Evolutionary conservation across 2,888 invertebrate genomes (phyloP).

Genomic region (Eristalis pertinax): DNA sequence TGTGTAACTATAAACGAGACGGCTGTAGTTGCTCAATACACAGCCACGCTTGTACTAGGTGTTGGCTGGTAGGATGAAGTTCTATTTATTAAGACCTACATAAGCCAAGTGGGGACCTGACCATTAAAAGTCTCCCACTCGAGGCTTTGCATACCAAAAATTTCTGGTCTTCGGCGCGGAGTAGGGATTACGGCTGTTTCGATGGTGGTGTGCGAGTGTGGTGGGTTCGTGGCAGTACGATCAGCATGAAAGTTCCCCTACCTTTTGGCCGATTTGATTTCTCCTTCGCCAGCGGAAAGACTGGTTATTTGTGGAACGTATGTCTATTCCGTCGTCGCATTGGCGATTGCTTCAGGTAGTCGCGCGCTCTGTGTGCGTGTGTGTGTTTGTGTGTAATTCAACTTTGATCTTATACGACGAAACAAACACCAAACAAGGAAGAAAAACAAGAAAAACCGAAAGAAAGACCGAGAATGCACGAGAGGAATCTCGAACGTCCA

Average conservation of each 20-base stretch:
- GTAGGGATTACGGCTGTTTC: constrained; percentile 46
- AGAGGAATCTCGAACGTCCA: constrained; percentile 37
- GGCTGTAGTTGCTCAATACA: constrained; percentile 80
- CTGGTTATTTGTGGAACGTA: constrained; percentile 49
- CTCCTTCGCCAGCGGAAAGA: constrained; percentile 19
- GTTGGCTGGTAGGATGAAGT: constrained; percentile 81
- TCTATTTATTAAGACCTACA: constrained; percentile 82
- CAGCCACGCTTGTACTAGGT: constrained; percentile 82
- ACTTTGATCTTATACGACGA: constrained; percentile 58
- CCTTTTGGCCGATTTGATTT: constrained; percentile 27
- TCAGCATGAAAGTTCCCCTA: constrained; percentile 35
- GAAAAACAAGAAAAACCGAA: constrained; percentile 20
- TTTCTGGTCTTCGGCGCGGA: constrained; percentile 30
- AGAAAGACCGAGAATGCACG: constrained; percentile 43
- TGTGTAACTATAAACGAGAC: constrained; percentile 72
- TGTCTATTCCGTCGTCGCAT: constrained; percentile 39
- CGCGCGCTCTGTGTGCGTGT: not conserved
- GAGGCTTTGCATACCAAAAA: constrained; percentile 49
- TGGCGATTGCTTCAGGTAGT: no score
- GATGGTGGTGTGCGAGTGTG: constrained; percentile 17
- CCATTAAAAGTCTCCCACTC: constrained; percentile 64
- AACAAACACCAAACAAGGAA: constrained; percentile 43
- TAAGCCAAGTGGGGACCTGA: constrained; percentile 77
- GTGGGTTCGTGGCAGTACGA: constrained; percentile 29
- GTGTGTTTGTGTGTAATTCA: constrained; percentile 39